Evolutionary conservation across 2,797 vertebrate species (phyloP).

Genomic region (Argya squamiceps): DNA sequence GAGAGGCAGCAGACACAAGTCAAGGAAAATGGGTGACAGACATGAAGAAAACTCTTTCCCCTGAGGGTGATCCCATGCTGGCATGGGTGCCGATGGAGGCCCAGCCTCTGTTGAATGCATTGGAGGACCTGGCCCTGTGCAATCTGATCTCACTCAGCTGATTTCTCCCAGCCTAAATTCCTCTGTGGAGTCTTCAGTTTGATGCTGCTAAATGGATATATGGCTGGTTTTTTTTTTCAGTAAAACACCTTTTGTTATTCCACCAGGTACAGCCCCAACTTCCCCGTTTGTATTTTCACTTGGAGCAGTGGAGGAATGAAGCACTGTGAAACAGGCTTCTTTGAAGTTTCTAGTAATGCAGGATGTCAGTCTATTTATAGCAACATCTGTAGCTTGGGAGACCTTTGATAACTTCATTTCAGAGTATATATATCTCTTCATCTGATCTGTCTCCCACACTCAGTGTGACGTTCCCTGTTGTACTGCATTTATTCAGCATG

Average conservation of each 20-base stretch:
- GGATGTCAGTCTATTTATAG: background rate
- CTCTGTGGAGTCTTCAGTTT: background rate
- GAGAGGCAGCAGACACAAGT: background rate
- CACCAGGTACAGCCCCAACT: background rate
- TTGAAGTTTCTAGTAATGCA: background rate
- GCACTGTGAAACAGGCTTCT: background rate
- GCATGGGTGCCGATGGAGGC: background rate
- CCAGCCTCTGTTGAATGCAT: rapidly evolving
- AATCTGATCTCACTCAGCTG: background rate
- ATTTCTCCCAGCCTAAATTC: background rate
- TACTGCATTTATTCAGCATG: background rate
- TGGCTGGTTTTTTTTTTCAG: background rate
- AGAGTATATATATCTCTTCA: background rate
- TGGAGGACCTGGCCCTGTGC: background rate
- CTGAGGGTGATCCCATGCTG: background rate
- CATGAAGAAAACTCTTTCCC: background rate
- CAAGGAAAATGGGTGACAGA: background rate
- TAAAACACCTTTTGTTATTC: background rate
- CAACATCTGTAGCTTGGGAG: background rate
- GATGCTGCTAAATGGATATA: background rate
- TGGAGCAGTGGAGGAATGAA: background rate
- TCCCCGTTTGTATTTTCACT: background rate
- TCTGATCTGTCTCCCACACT: background rate
- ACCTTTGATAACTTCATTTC: background rate
- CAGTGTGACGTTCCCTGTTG: background rate